A percentile compares a stretch with the other conserved stretches of the same genome.
Evolutionary conservation across 2,113 vertebrate species (phyloP).

Genomic region (Cinclus mexicanus): DNA sequence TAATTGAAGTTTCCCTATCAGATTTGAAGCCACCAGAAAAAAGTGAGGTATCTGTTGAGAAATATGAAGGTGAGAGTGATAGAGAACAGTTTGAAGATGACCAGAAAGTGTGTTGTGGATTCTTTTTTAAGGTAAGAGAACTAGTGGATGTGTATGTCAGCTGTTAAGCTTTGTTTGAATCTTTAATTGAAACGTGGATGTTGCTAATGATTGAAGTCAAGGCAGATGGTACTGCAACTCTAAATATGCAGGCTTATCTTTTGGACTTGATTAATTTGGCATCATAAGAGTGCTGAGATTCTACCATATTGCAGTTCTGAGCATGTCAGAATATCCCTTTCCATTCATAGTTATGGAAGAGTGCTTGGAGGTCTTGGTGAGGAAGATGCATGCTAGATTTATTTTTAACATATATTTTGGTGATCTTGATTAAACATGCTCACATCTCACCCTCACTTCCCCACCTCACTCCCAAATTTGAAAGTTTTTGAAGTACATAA

Average conservation of each 20-base stretch:
- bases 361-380: background rate
- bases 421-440: background rate
- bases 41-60: constrained; percentile 75
- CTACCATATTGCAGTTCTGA: background rate
- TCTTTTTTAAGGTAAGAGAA: constrained; percentile 93
- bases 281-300: background rate
- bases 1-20: constrained; percentile 94
- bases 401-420: background rate
- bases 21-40: constrained; percentile 85
- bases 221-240: background rate
- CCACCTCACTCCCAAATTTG: background rate
- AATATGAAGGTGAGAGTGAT: constrained; percentile 76
- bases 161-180: background rate
- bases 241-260: background rate
- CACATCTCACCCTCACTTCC: background rate
- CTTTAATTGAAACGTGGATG: background rate
- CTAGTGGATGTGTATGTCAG: background rate
- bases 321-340: background rate
- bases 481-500: background rate
- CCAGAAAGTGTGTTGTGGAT: constrained; percentile 91
- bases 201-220: background rate
- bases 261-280: background rate
- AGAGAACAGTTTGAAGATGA: constrained; percentile 85
- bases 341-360: background rate
- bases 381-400: background rate